Evolutionary conservation across 2,888 invertebrate species (phyloP).

Genomic region (Tillus elongatus): DNA sequence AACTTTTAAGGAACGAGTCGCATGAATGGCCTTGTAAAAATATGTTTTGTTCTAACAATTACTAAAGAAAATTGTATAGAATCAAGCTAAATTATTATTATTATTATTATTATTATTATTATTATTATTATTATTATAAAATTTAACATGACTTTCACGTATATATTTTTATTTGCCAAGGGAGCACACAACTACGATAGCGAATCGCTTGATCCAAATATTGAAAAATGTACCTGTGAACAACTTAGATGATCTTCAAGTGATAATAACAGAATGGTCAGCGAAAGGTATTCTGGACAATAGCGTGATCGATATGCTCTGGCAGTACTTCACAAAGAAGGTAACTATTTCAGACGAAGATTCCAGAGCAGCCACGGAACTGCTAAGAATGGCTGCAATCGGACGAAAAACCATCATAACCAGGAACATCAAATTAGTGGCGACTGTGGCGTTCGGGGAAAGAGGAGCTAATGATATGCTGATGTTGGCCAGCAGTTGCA

Average conservation of each 20-base stretch:
- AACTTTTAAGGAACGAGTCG: too few species aligned
- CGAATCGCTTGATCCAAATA: slow-evolving; percentile 51
- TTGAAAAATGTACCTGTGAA: slow-evolving; percentile 48
- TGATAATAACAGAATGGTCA: slow-evolving; percentile 55
- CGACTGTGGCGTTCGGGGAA: slow-evolving; percentile 58
- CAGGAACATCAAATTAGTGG: slow-evolving; percentile 52
- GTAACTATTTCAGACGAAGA: slow-evolving; percentile 62
- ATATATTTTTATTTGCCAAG: too few species aligned
- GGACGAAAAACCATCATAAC: slow-evolving; percentile 37
- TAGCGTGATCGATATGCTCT: slow-evolving; percentile 59
- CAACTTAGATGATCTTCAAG: slow-evolving; percentile 53
- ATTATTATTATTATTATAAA: too few species aligned
- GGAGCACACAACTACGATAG: slow-evolving; percentile 46
- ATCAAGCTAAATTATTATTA: too few species aligned
- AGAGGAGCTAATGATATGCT: slow-evolving; percentile 45
- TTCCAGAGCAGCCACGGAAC: slow-evolving; percentile 61
- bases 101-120: too few species aligned
- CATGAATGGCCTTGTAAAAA: too few species aligned
- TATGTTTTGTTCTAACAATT: too few species aligned
- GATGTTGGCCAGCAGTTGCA: slow-evolving; percentile 51
- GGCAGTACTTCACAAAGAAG: slow-evolving; percentile 65
- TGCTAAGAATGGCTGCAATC: slow-evolving; percentile 67
- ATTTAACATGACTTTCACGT: not conserved
- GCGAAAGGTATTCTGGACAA: slow-evolving; percentile 48
- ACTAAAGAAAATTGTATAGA: too few species aligned